These are phyloP conservation scores for Drosophila pruinosa DNA, from an alignment of 1,140 invertebrate species.

Conservation along the genomic window DNA sequence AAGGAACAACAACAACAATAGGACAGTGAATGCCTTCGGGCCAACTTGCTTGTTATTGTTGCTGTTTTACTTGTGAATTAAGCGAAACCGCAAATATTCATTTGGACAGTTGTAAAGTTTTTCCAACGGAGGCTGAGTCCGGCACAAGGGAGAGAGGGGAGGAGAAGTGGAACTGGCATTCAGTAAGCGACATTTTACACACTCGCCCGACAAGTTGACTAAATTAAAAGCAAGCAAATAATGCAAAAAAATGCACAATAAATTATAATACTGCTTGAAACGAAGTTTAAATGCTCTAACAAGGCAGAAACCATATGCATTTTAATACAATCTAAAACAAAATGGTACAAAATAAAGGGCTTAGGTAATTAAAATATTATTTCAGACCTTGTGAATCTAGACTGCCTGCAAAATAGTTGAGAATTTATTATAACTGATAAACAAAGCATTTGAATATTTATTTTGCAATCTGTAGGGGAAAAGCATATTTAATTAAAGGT, in stretches of 20 bases:
- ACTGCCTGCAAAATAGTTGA: too few relatives aligned
- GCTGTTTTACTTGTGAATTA: constrained; percentile 82
- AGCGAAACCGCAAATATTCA: constrained; percentile 82
- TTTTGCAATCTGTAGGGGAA: too few relatives aligned
- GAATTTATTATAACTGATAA: too few relatives aligned
- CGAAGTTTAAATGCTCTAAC: neutral
- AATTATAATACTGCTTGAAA: neutral
- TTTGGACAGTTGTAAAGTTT: constrained; percentile 81
- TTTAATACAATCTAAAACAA: too few relatives aligned
- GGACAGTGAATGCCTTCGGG: constrained; percentile 51
- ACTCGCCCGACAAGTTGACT: constrained; percentile 61
- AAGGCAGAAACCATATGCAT: neutral
- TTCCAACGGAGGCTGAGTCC: constrained; percentile 37
- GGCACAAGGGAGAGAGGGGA: neutral
- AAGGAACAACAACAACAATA: constrained; percentile 32
- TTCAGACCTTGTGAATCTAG: too few relatives aligned
- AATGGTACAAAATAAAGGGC: too few relatives aligned
- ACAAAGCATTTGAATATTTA: too few relatives aligned
- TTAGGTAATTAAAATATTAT: too few relatives aligned
- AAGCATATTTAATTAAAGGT: too few relatives aligned
- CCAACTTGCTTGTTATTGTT: constrained; percentile 30
- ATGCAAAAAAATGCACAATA: neutral
- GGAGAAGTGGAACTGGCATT: neutral
- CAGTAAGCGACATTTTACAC: constrained; percentile 49
- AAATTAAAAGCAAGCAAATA: constrained; percentile 62